These are phyloP conservation scores for Nasonia oneida DNA, from an alignment of 2,888 invertebrate species.

Conservation along the genomic window DNA sequence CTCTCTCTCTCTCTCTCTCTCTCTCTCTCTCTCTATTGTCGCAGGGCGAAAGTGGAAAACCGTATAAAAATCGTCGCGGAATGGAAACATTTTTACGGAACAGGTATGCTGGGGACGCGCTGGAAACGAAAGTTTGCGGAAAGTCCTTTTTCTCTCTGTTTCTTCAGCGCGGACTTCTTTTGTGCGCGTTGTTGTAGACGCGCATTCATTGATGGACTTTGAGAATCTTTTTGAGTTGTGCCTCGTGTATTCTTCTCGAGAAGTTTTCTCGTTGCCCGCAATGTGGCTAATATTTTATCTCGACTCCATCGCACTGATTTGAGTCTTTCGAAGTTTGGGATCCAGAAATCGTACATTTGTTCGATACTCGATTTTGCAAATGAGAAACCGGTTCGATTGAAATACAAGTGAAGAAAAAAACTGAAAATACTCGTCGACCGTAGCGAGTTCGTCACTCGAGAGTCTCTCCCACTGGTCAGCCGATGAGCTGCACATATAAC, in stretches of 20 bases:
- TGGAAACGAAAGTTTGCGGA: constrained; percentile 45
- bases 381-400: not conserved
- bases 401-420: not conserved
- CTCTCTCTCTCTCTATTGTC: constrained; percentile 24
- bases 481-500: constrained; percentile 26
- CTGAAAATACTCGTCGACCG: not conserved
- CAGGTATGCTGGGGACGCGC: not conserved
- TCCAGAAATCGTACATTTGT: too few relatives aligned
- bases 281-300: not conserved
- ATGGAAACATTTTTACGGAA: constrained; percentile 40
- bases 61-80: constrained; percentile 45
- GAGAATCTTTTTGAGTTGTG: not conserved
- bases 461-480: not conserved
- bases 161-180: not conserved
- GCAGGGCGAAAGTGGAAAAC: not conserved
- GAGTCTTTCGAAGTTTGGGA: too few relatives aligned
- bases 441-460: not conserved
- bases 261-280: not conserved
- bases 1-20: not conserved
- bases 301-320: too few relatives aligned
- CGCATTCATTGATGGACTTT: constrained; percentile 16
- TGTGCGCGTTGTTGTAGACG: not conserved
- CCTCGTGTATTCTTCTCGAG: not conserved
- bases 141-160: constrained; percentile 17
- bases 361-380: too few relatives aligned